These are phyloP conservation scores for Eudemis profundana DNA, from an alignment of 2,888 invertebrate species.

Conservation along the genomic window DNA sequence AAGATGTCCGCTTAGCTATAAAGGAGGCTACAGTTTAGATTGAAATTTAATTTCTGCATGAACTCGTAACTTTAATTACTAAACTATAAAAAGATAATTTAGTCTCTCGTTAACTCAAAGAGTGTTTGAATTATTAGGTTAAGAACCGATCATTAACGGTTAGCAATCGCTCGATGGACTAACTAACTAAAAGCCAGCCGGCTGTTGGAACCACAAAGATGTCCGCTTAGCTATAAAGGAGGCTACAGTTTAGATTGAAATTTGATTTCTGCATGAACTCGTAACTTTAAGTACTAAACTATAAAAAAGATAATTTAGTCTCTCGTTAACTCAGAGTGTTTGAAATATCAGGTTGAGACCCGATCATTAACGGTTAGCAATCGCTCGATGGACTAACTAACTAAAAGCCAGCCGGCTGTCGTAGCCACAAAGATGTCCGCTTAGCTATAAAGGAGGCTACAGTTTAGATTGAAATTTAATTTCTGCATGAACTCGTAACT, in stretches of 20 bases:
- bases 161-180: slow-evolving; percentile 5
- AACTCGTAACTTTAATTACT: too few relatives aligned
- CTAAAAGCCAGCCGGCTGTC: slow-evolving; percentile 21
- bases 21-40: neutral
- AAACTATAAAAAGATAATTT: too few relatives aligned
- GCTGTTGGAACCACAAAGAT: slow-evolving; percentile 24
- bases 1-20: neutral
- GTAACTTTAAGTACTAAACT: too few relatives aligned
- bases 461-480: neutral
- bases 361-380: slow-evolving; percentile 23
- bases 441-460: neutral
- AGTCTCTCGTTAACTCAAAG: too few relatives aligned
- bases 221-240: neutral
- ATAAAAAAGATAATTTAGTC: too few relatives aligned
- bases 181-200: slow-evolving; percentile 24
- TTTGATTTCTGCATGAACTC: too few relatives aligned
- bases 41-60: neutral
- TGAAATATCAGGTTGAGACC: neutral
- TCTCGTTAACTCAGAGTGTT: too few relatives aligned
- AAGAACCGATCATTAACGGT: slow-evolving; percentile 18
- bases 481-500: too few relatives aligned
- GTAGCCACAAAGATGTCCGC: slow-evolving; percentile 17
- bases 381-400: slow-evolving; percentile 15
- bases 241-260: neutral
- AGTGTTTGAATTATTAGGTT: neutral